phyloP scores from a whole-genome alignment of 2,113 vertebrate species.

The Clarias macrocephalus region DNA sequence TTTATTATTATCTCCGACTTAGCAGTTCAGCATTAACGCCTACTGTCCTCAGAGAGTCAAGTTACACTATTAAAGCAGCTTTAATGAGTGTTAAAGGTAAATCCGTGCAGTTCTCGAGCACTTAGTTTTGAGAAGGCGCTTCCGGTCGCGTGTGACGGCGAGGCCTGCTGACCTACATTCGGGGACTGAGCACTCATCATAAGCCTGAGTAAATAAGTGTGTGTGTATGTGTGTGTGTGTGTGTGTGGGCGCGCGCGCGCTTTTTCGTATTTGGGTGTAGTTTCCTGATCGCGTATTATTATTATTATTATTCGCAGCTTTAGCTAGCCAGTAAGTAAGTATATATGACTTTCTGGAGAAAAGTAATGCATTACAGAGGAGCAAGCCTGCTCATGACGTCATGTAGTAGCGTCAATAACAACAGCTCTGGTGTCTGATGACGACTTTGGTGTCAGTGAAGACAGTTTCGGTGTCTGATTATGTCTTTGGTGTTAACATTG shows the following conservation, averaged over 20 bases:
- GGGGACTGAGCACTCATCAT: not conserved
- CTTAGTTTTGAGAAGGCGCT: slow-evolving; percentile 55
- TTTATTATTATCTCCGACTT: not conserved
- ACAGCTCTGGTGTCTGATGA: not conserved
- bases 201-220: not conserved
- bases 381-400: not conserved
- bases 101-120: slow-evolving; percentile 49
- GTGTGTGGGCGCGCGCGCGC: not conserved
- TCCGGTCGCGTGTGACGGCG: slow-evolving; percentile 67
- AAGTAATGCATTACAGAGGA: not conserved
- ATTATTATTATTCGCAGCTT: not conserved
- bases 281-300: not conserved
- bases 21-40: not conserved
- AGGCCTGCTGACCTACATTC: slow-evolving; percentile 79
- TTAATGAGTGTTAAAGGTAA: not conserved
- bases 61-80: not conserved
- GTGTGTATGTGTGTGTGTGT: not conserved
- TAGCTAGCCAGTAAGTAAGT: not conserved
- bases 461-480: not conserved
- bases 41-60: not conserved
- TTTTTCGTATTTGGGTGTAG: no score
- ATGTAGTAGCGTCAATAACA: not conserved
- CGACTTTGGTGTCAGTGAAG: not conserved
- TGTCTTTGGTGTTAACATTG: not conserved
- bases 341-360: not conserved